Percentiles rank a stretch among this genome's conserved stretches.
These are phyloP conservation scores for Trididemnum miniatum DNA, from an alignment of 23 tunicate genomes.

Conservation along the genomic window DNA sequence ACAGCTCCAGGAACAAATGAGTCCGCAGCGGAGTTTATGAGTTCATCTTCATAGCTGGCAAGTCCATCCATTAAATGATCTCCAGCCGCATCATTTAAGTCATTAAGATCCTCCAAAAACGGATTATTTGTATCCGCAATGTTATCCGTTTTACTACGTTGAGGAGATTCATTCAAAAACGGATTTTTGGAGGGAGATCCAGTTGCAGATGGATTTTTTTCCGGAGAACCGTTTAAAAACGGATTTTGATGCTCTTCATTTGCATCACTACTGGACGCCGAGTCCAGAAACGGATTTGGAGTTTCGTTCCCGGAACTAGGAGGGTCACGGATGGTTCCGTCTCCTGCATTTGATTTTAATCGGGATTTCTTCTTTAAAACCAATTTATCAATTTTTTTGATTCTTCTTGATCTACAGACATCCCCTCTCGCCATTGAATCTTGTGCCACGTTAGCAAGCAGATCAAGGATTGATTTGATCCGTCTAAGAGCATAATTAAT, in stretches of 20 bases:
- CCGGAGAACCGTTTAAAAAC: constrained; percentile 27
- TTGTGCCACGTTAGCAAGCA: constrained; percentile 29
- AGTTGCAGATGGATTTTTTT: constrained; percentile 23
- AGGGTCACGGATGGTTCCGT: neutral
- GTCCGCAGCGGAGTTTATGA: constrained; percentile 59
- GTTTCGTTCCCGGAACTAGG: neutral
- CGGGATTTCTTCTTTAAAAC: neutral
- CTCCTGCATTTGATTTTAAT: neutral
- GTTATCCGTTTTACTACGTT: neutral
- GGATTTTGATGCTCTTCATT: constrained; percentile 30
- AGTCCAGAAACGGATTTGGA: constrained; percentile 38
- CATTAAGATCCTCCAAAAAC: constrained; percentile 21
- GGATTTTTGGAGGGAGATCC: neutral
- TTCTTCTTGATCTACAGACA: neutral
- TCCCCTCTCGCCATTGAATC: constrained; percentile 34
- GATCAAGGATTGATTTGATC: constrained; percentile 57
- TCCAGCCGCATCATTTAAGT: constrained; percentile 10
- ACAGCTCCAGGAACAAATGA: constrained; percentile 6
- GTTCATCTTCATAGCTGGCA: constrained; percentile 71
- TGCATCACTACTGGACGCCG: constrained; percentile 29
- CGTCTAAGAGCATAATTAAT: too few species aligned
- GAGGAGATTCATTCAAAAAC: neutral
- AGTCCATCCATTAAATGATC: constrained; percentile 51
- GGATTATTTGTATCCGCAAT: constrained; percentile 25
- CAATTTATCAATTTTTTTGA: neutral